Percentiles rank a stretch among this genome's conserved stretches.
Conservation (phyloP, 1,140 invertebrate genomes). For the Antheraea mylitta region DNA sequence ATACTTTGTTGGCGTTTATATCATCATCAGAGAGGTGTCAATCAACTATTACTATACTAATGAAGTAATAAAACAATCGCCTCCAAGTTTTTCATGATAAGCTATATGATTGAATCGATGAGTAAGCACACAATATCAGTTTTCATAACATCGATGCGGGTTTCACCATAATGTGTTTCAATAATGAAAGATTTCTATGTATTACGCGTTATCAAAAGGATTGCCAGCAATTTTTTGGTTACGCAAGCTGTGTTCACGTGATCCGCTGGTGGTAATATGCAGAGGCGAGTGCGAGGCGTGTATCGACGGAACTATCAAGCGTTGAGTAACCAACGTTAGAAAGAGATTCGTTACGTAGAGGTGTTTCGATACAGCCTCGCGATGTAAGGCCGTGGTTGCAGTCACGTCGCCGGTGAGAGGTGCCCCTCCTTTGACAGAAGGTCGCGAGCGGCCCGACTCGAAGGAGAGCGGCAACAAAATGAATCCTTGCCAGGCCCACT, state of each 20-base stretch:
- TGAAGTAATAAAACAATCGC: not conserved
- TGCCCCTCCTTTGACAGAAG: slow-evolving; percentile 69
- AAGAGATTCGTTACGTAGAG: slow-evolving; percentile 74
- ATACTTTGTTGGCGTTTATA: too few species aligned
- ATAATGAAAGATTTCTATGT: slow-evolving; percentile 54
- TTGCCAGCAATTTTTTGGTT: slow-evolving; percentile 49
- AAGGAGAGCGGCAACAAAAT: slow-evolving; percentile 69
- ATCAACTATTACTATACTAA: not conserved
- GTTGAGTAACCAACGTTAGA: slow-evolving; percentile 70
- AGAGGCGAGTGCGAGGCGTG: slow-evolving; percentile 36
- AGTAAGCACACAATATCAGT: slow-evolving; percentile 7
- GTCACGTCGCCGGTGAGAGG: slow-evolving; percentile 74
- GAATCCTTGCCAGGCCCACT: slow-evolving; percentile 65
- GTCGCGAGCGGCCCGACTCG: slow-evolving; percentile 58
- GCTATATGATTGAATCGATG: not conserved
- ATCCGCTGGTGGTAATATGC: slow-evolving; percentile 52
- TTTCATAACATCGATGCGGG: slow-evolving; percentile 30
- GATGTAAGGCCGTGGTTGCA: slow-evolving; percentile 72
- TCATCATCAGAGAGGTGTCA: too few species aligned
- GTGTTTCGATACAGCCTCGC: slow-evolving; percentile 75
- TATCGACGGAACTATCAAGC: slow-evolving; percentile 68
- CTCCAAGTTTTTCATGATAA: not conserved
- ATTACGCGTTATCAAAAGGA: slow-evolving; percentile 54
- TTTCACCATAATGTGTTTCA: slow-evolving; percentile 41
- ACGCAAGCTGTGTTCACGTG: slow-evolving; percentile 68